Evolutionary conservation across 1,140 invertebrate genomes (phyloP), one percentile per base, ranked within the genome.

Genomic region (Plutomurus gul): DNA sequence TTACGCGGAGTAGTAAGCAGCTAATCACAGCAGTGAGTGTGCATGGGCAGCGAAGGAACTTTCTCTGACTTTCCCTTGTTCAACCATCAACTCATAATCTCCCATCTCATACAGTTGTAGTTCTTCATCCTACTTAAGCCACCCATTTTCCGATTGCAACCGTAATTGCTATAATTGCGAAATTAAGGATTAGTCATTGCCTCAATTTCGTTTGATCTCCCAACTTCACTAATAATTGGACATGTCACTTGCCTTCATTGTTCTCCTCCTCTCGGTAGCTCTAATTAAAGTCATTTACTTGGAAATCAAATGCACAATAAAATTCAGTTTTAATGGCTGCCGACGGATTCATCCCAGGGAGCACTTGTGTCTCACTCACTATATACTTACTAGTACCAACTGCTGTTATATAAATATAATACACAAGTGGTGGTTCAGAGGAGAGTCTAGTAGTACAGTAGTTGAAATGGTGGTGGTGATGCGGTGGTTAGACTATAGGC

Each of bases 231-330:
- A 60, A 65, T 79, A 79, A 79, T 79, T 79, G 73, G 33, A 75
- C 49, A 75, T 79, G 78, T 79, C 78, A 79, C 78, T 70, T 75
- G 30, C 46, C 65, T 60, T 25, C 72, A 40, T 75, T 65, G 65
- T 78, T 43, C 65, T 36, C 47, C 36, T 43, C 60, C 73, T 72
- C 37, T 79, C 47, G 30, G 13, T 37, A 25, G n/a, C 27, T 60
- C 49, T 72, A 76, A 80, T 76, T 76, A 71, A 73, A 73, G 40
- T 43, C 49, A 79, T 80, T 76, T 73, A 80, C 39, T 80, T 75
- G 72, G 51, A 75, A 75, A 79, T 79, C 78, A 75, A 75, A 75
- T 79, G 78, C 56, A 75, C 77, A 78, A 73, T 73, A 73, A 78
- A 74, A 74, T 78, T 47, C 27, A 36, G 40, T 71, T 71, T 4